phyloP scores from a whole-genome alignment of 2,113 vertebrate species.

The Lophotis ruficrista region DNA sequence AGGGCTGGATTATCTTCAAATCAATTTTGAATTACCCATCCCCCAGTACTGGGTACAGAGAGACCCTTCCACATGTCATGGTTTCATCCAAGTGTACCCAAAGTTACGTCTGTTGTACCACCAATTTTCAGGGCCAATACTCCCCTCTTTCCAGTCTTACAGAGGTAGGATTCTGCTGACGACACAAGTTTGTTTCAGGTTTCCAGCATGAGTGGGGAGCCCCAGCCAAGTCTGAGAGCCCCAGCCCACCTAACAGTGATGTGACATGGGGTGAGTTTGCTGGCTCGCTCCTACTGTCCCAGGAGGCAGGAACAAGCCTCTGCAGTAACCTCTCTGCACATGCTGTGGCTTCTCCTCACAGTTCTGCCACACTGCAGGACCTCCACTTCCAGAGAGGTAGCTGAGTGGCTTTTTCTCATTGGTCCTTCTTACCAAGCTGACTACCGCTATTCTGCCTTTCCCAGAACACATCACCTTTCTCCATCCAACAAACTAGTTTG shows the following conservation, averaged over 20 bases:
- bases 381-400: too few relatives aligned
- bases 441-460: background rate
- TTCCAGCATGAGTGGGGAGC: accelerated
- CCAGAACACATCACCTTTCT: background rate
- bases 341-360: background rate
- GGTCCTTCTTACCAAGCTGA: background rate
- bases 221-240: background rate
- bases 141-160: background rate
- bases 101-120: background rate
- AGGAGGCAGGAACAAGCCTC: background rate
- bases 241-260: background rate
- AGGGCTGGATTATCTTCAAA: background rate
- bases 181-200: background rate
- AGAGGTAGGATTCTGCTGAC: background rate
- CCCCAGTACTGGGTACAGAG: background rate
- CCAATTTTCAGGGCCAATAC: background rate
- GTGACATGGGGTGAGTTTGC: background rate
- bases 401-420: background rate
- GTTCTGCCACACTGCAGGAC: background rate
- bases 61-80: background rate
- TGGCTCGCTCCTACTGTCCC: background rate
- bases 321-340: background rate
- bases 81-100: background rate
- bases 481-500: background rate
- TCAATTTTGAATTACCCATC: background rate